Conservation (phyloP, 2,113 vertebrate genomes). For the Talpa occidentalis region DNA sequence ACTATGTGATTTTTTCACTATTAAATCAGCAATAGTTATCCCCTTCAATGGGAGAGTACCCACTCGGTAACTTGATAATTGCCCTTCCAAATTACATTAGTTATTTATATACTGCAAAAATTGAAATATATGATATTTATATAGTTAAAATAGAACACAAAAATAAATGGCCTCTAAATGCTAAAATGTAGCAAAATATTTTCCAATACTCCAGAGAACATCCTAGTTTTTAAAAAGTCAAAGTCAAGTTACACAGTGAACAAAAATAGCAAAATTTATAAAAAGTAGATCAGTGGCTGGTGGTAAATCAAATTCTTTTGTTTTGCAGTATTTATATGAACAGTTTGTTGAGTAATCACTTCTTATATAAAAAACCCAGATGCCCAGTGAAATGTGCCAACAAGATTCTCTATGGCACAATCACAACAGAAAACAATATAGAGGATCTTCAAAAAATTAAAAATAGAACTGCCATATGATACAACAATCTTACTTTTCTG, state of each 20-base stretch:
- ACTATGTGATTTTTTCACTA: background rate
- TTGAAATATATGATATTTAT: conserved; percentile 32
- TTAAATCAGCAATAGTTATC: background rate
- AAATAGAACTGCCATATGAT: background rate
- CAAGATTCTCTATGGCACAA: background rate
- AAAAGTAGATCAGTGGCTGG: background rate
- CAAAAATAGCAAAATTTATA: conserved; percentile 35
- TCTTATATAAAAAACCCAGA: conserved; percentile 7
- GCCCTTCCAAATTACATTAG: background rate
- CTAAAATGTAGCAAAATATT: conserved; percentile 3
- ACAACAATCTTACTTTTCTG: background rate
- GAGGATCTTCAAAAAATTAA: background rate
- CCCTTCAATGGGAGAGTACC: background rate
- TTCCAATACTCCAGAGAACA: background rate
- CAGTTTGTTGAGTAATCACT: background rate
- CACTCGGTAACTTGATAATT: background rate
- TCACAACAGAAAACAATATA: background rate
- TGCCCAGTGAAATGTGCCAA: background rate
- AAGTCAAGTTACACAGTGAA: background rate
- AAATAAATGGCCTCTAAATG: background rate
- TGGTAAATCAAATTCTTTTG: conserved; percentile 22
- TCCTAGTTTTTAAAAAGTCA: conserved; percentile 17
- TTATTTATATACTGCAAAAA: background rate
- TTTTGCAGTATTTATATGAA: conserved; percentile 9
- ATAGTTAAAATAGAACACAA: background rate